Evolutionary conservation across 2,888 invertebrate species (phyloP), one percentile per base, ranked within the genome.

Genomic region (Caenorhabditis virilis): DNA sequence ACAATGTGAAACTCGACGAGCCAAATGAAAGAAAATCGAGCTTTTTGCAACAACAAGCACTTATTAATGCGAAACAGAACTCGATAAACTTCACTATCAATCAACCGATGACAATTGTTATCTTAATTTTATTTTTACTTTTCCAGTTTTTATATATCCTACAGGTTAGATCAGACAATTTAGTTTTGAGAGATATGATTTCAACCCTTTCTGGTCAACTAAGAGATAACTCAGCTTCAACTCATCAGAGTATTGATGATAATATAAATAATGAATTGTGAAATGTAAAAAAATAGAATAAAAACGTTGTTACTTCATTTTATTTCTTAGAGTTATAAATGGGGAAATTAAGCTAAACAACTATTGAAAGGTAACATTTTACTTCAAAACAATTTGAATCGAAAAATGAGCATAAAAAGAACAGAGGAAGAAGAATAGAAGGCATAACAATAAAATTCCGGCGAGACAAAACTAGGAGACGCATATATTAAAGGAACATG

Each of bases 1-100:
- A 72, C 16, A 65, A 61, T 35, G 64, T 60, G 2, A 41, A 38
- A n/a, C 48, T 61, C 6, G 71, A 71, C 36, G 52, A 53, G 13
- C 59, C 67, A 16, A 56, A 55, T 22, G 71, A 71, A 47, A 47
- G 67, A 53, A 71, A 53, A 58, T 67, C 67, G 0, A 71, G 67
- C 47, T 64, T 65, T 20, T 46, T 71, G 18, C 53, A 54, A 7
- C 52, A 57, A 33, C 62, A 62, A 35, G 52, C 56, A 25, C 51
- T 9, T 16, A 16, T 51, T 39, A 43, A 45, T 16, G 11, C 41
- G 22, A 39, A 35, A 9, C 38, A 27, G 16, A 43, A 7, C 15
- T 20, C 0, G 9, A 33, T 5, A 26, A 33, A 46, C 9, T 6
- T 63, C 41, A 58, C 52, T 20, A 27, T 58, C 22, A 51, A 58